Percentiles rank a stretch among this genome's conserved stretches.
These are phyloP conservation scores for Prosopocoilus inquinatus DNA, from an alignment of 2,888 invertebrate species.

Conservation along the genomic window DNA sequence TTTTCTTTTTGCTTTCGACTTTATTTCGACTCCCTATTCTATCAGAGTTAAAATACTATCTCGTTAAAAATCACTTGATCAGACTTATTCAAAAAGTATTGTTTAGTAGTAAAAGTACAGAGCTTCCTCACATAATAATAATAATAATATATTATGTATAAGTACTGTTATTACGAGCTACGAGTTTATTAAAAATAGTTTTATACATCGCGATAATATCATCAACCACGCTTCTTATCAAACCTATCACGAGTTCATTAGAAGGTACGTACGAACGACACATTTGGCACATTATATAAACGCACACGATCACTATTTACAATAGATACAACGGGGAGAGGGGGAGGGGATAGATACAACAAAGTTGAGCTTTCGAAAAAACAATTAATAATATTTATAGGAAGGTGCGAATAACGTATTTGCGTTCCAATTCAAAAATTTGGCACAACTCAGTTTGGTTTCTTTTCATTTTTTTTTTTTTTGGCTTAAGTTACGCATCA, in stretches of 20 bases:
- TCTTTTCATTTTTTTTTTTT: too few relatives aligned
- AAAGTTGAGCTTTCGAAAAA: too few relatives aligned
- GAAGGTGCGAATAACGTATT: too few relatives aligned
- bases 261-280: conserved; percentile 15
- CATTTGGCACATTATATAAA: conserved; percentile 12
- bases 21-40: conserved; percentile 1
- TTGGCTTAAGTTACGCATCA: too few relatives aligned
- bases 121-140: conserved; percentile 8
- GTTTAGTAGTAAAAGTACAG: background rate
- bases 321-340: too few relatives aligned
- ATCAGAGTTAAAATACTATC: background rate
- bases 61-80: conserved; percentile 7
- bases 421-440: too few relatives aligned
- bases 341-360: too few relatives aligned
- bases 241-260: background rate
- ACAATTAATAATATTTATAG: too few relatives aligned
- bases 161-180: conserved; percentile 24
- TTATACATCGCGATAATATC: conserved; percentile 24
- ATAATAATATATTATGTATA: too few relatives aligned
- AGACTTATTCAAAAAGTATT: conserved; percentile 9
- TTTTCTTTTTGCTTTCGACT: too few relatives aligned
- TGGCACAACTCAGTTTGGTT: too few relatives aligned
- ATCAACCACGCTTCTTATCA: conserved; percentile 4
- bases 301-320: too few relatives aligned
- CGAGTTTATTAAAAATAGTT: conserved; percentile 32